phyloP scores from a whole-genome alignment of 2,113 vertebrate genomes.

The Carettochelys insculpta region DNA sequence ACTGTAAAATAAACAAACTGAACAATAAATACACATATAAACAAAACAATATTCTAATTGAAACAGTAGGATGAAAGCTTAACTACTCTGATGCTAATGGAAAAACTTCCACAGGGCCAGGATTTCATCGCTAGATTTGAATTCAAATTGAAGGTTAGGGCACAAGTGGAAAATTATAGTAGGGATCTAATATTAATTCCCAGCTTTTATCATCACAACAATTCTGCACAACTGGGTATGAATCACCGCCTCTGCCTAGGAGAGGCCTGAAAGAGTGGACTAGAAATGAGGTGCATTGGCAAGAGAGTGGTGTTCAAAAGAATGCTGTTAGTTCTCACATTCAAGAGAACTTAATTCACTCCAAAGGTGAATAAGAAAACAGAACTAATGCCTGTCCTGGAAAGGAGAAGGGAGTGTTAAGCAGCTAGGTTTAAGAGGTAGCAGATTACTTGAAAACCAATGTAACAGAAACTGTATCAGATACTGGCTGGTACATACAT shows the following conservation, averaged over 20 bases:
- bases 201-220: not conserved
- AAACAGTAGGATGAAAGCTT: not conserved
- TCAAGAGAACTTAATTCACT: not conserved
- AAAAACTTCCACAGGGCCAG: not conserved
- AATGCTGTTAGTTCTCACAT: not conserved
- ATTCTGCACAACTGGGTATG: not conserved
- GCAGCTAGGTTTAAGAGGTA: not conserved
- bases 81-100: not conserved
- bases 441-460: not conserved
- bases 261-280: not conserved
- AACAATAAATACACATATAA: not conserved
- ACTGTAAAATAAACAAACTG: not conserved
- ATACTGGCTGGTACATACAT: not conserved
- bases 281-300: not conserved
- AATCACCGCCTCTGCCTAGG: not conserved
- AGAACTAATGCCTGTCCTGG: not conserved
- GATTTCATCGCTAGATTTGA: not conserved
- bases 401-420: not conserved
- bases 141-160: not conserved
- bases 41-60: not conserved
- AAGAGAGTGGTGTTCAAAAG: not conserved
- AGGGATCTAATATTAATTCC: not conserved
- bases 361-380: not conserved
- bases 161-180: not conserved
- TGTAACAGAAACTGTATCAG: not conserved